Base-by-base conservation (phyloP, 1,140 invertebrate genomes). In the Drosophila ohnishii region DNA sequence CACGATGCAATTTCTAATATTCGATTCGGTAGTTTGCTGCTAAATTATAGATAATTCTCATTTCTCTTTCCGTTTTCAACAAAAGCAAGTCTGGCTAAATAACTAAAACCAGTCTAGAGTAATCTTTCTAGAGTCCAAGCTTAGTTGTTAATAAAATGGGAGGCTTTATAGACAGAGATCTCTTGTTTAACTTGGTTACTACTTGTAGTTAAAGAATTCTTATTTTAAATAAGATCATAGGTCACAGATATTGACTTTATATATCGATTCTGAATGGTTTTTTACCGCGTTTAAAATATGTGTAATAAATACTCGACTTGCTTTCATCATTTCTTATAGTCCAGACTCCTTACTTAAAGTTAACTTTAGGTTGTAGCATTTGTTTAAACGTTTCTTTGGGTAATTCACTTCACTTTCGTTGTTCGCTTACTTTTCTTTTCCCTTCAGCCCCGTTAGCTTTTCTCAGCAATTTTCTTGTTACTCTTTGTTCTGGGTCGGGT, bases 401-500 rank as follows among this genome's bases (percentile, higher is more conserved):
- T n/a, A 59, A 11, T 19, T 61, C 14, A 7, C 28, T 66, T 37
- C 35, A 69, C 65, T 65, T 69, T 69, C 61, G 28, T 25, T 69
- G n/a, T 2, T 11, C 16, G 32, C 22, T 55, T 30, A 62, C 65
- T 69, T 69, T 69, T 63, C 30, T 69, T 69, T 69, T 63, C 59
- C 65, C 58, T 67, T 67, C 48, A 40, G 51, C 14, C 19, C 35
- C 30, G 51, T 61, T 57, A 40, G 50, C 25, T 63, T 74, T 75
- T 75, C 71, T 34, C 72, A 75, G 28, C 19, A 34, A 30, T 58
- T 55, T 66, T 48, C 71, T 22, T 50, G 25, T 50, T 1, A 48
- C 60, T 64, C 71, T 58, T 75, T 75, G 60, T 75, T 75, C 71
- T 75, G 51, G 34, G 30, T 58, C 32, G 50, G 51, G 44, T 50